Percentiles rank a stretch among this genome's conserved stretches.
These are phyloP conservation scores for Callospermophilus lateralis DNA, from an alignment of 2,113 vertebrate genomes.

Conservation along the genomic window DNA sequence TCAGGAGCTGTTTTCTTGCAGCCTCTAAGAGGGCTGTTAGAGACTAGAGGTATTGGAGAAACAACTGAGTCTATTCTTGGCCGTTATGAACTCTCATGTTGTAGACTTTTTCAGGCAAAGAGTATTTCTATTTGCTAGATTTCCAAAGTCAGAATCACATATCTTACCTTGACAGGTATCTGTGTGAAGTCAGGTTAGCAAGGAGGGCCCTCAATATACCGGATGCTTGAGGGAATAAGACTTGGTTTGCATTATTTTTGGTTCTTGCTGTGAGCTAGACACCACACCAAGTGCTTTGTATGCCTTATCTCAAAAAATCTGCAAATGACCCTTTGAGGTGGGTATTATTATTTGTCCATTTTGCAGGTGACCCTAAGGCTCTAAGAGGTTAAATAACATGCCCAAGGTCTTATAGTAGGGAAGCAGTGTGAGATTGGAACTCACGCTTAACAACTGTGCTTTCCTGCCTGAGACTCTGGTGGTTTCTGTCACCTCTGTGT, in stretches of 20 bases:
- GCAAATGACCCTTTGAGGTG: constrained; percentile 6
- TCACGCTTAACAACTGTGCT: not conserved
- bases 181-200: not conserved
- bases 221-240: constrained; percentile 28
- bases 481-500: constrained; percentile 32
- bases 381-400: constrained; percentile 19
- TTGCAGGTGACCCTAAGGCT: constrained; percentile 29
- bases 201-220: not conserved
- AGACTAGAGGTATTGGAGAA: not conserved
- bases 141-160: not conserved
- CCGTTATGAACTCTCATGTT: constrained; percentile 11
- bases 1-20: constrained; percentile 2
- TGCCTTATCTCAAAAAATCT: not conserved
- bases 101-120: not conserved
- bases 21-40: not conserved
- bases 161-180: not conserved
- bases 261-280: constrained; percentile 53
- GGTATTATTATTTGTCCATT: constrained; percentile 32
- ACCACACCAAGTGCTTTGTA: constrained; percentile 6
- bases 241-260: not conserved
- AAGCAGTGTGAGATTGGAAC: not conserved
- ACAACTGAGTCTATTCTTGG: not conserved
- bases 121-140: not conserved
- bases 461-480: not conserved
- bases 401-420: not conserved